phyloP scores from a whole-genome alignment of 1,140 invertebrate species.

The Tenebrio molitor region DNA sequence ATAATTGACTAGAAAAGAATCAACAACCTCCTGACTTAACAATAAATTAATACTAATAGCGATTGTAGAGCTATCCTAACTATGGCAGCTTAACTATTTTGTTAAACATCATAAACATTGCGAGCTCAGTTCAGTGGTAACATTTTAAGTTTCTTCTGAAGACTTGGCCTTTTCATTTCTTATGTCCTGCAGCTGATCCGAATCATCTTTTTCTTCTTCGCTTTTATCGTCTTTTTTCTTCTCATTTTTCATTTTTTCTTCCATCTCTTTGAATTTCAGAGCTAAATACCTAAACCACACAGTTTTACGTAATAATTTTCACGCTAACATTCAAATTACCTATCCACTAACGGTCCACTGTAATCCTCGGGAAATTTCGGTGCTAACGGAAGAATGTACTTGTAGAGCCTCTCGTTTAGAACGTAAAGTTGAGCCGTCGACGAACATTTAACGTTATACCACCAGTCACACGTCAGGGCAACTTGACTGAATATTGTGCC shows the following conservation, averaged over 20 bases:
- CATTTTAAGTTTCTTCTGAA: slow-evolving; percentile 21
- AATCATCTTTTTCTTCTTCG: slow-evolving; percentile 51
- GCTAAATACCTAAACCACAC: slow-evolving; percentile 77
- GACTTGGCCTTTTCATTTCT: slow-evolving; percentile 16
- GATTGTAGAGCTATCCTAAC: not conserved
- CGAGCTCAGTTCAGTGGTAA: too few relatives aligned
- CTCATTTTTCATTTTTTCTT: slow-evolving; percentile 76
- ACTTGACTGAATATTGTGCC: slow-evolving; percentile 93
- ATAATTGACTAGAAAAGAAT: slow-evolving; percentile 38
- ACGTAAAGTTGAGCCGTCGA: slow-evolving; percentile 87
- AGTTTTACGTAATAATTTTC: not conserved
- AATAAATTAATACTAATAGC: slow-evolving; percentile 21
- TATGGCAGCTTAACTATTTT: slow-evolving; percentile 26
- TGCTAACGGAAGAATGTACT: slow-evolving; percentile 86
- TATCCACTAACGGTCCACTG: slow-evolving; percentile 85
- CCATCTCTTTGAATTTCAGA: slow-evolving; percentile 86
- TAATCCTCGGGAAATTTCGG: slow-evolving; percentile 91
- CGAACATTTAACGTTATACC: slow-evolving; percentile 91
- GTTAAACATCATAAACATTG: not conserved
- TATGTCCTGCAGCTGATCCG: slow-evolving; percentile 37
- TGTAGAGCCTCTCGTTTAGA: slow-evolving; percentile 88
- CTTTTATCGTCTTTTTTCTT: slow-evolving; percentile 64
- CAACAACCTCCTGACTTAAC: slow-evolving; percentile 28
- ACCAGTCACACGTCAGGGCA: slow-evolving; percentile 89
- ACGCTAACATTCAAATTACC: slow-evolving; percentile 66